Conservation (phyloP, 2,888 invertebrate species). For the Agrochola litura region DNA sequence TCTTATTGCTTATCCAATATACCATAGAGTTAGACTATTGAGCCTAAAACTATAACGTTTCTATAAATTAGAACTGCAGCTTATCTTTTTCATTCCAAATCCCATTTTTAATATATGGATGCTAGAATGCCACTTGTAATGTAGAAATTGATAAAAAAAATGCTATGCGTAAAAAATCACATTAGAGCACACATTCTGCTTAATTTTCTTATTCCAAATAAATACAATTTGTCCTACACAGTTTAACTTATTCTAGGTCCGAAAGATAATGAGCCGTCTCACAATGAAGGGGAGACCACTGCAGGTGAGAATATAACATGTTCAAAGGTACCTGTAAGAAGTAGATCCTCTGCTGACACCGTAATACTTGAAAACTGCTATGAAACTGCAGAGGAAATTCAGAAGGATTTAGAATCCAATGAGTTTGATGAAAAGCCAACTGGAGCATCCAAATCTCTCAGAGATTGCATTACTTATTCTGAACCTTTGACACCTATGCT, state of each 20-base stretch:
- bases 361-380: conserved; percentile 80
- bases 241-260: conserved; percentile 68
- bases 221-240: conserved; percentile 16
- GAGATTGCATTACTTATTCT: conserved; percentile 80
- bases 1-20: background rate
- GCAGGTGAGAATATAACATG: conserved; percentile 82
- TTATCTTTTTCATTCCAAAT: conserved; percentile 1
- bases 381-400: conserved; percentile 79
- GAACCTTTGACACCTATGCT: conserved; percentile 82
- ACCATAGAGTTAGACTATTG: background rate
- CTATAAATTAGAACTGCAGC: background rate
- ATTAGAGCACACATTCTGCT: background rate
- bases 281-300: conserved; percentile 71
- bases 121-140: background rate
- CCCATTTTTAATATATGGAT: background rate
- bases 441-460: conserved; percentile 70
- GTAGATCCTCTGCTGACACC: conserved; percentile 85
- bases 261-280: conserved; percentile 69
- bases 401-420: conserved; percentile 74
- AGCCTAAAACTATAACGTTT: background rate
- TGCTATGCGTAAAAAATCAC: background rate
- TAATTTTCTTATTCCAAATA: background rate
- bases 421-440: conserved; percentile 46
- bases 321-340: conserved; percentile 76
- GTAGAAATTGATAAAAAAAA: background rate